Evolutionary conservation across 2,888 invertebrate species (phyloP).

Genomic region (Ceriagrion tenellum): DNA sequence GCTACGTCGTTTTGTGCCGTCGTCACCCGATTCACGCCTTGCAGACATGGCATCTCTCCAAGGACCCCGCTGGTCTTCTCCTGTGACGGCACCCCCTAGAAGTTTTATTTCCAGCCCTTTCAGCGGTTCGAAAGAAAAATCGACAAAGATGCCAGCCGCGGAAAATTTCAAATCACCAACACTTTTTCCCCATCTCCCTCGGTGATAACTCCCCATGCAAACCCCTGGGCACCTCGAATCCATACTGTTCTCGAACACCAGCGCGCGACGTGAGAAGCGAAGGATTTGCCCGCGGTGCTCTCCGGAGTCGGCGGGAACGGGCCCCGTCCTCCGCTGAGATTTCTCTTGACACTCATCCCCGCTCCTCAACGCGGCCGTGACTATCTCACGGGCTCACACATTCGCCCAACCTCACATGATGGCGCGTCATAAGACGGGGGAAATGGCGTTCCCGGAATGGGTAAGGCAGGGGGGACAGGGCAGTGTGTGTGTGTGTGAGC

Average conservation of each 20-base stretch:
- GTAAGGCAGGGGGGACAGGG: not conserved
- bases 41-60: not conserved
- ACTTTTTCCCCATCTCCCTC: not conserved
- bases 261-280: not conserved
- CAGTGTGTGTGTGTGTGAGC: not conserved
- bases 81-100: not conserved
- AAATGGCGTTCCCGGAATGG: not conserved
- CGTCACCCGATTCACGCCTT: slow-evolving; percentile 30
- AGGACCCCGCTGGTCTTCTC: not conserved
- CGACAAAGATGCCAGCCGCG: slow-evolving; percentile 36
- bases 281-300: slow-evolving; percentile 48
- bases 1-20: not conserved
- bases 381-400: not conserved
- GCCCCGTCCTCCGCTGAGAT: not conserved
- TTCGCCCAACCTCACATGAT: not conserved
- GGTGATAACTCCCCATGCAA: not conserved
- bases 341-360: not conserved
- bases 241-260: not conserved
- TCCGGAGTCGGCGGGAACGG: not conserved
- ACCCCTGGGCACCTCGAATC: not conserved
- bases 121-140: slow-evolving; percentile 57
- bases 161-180: slow-evolving; percentile 49
- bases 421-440: not conserved
- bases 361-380: not conserved
- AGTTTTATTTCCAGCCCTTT: slow-evolving; percentile 34